Conservation (phyloP, 2,888 invertebrate species). For the Anthrax anthrax region DNA sequence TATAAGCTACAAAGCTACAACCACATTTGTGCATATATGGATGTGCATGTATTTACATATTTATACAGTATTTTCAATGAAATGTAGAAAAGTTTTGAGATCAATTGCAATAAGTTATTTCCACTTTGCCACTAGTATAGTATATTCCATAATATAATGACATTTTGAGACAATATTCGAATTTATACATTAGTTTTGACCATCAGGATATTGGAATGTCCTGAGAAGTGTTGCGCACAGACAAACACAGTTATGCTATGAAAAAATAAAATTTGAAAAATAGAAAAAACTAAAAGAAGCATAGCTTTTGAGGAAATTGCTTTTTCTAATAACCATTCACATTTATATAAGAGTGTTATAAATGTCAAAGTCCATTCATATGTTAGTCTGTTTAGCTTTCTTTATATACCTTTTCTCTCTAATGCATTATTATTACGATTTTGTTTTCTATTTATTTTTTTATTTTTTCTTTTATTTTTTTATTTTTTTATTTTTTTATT, state of each 20-base stretch:
- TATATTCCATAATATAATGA: not conserved
- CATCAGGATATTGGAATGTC: not conserved
- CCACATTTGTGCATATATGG: not conserved
- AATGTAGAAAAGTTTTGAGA: no score
- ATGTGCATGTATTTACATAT: not conserved
- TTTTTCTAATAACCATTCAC: constrained; percentile 2
- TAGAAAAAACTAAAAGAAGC: not conserved
- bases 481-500: no score
- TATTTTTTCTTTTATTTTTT: no score
- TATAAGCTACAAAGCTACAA: no score
- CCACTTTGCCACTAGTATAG: no score
- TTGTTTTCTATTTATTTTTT: no score
- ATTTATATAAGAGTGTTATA: not conserved
- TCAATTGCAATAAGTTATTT: no score
- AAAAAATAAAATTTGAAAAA: not conserved
- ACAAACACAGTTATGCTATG: not conserved
- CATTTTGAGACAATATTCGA: constrained; percentile 4
- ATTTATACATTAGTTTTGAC: not conserved
- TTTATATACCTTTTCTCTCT: no score
- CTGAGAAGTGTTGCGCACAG: not conserved
- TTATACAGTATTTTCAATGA: not conserved
- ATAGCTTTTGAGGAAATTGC: constrained; percentile 4
- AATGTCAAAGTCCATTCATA: not conserved
- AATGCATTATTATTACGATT: no score
- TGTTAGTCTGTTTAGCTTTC: not conserved